Conservation (phyloP, 37 sponge, comb jelly and placozoan genomes). For the Axinella damicornis region DNA sequence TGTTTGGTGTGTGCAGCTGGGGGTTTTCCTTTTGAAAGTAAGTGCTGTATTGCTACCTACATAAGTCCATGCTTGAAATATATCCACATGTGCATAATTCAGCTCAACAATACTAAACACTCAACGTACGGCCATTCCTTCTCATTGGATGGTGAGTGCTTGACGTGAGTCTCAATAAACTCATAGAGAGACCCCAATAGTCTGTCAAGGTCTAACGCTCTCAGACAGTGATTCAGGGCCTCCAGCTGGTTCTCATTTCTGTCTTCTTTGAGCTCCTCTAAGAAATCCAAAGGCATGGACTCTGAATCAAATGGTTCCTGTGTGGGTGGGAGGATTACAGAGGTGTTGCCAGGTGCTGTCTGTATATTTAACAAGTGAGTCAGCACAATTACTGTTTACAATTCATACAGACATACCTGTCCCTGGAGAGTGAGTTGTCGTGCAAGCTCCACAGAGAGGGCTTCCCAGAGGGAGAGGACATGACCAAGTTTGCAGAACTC, state of each 20-base stretch:
- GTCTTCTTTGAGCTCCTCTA: not conserved
- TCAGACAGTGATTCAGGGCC: slow-evolving; percentile 7
- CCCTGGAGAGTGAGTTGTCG: slow-evolving; percentile 32
- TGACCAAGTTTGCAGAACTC: slow-evolving; percentile 51
- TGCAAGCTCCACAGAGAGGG: slow-evolving; percentile 57
- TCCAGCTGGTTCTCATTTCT: not conserved
- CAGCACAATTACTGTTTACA: too few relatives aligned
- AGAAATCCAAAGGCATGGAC: too few relatives aligned
- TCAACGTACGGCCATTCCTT: slow-evolving; percentile 20
- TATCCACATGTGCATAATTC: too few relatives aligned
- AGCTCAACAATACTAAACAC: not conserved
- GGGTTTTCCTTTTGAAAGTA: too few relatives aligned
- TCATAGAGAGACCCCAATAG: slow-evolving; percentile 60
- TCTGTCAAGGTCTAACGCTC: slow-evolving; percentile 4
- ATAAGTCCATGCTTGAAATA: too few relatives aligned
- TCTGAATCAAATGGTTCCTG: too few relatives aligned
- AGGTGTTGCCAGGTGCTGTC: not conserved
- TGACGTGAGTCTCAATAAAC: slow-evolving; percentile 52
- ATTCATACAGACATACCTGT: slow-evolving; percentile 19
- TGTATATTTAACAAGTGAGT: too few relatives aligned
- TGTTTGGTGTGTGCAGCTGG: too few relatives aligned
- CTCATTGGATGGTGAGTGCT: slow-evolving; percentile 8
- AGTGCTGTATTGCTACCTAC: too few relatives aligned
- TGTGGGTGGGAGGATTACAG: too few relatives aligned
- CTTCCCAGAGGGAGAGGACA: slow-evolving; percentile 77